Evolutionary conservation across 2,113 vertebrate species (phyloP), one percentile per base, ranked within the genome.

Genomic region (Rhodinocichla rosea): DNA sequence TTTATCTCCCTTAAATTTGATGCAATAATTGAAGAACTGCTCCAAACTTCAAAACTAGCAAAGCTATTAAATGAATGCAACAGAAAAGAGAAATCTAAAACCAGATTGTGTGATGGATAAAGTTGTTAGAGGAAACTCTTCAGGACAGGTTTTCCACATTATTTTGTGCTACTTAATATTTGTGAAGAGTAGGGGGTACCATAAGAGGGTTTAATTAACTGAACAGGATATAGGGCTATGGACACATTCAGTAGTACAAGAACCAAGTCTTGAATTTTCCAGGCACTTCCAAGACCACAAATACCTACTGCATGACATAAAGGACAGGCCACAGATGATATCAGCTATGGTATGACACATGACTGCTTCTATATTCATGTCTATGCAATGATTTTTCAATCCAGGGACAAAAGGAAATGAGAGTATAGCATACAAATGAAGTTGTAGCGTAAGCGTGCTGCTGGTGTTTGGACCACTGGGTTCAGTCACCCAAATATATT

Each of bases 371-470:
- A 0, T 33, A 12, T 28, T 65, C 13, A 3, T 5, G 13, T 26
- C 5, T 74, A 12, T 69, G 35, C 18, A 17, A 27, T 21, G 49
- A 33, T 13, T 70, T 60, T 79, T 45, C 70, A 65, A 5, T 39
- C 21, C 33, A 78, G 65, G 33, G 9, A 57, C 42, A 53, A 47
- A 50, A 64, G 39, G 26, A 71, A 87, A 80, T 44, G 22, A 37
- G 11, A 49, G 2, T 0, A 1, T 30, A 67, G 26, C 10, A 18
- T 4, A n/a, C 10, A 53, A 45, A 40, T 28, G 13, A 59, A 71
- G 28, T 33, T 33, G 2, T 2, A 45, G 76, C 15, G 8, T 30
- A 15, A n/a, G 12, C 0, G 0, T 33, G 15, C 33, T 22, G 12
- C 2, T 8, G 2, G 8, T 24, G 30, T n/a, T 77, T 49, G 33